phyloP scores from a whole-genome alignment of 2,888 invertebrate genomes.

The Galeopsomyia nigrocyanea region DNA sequence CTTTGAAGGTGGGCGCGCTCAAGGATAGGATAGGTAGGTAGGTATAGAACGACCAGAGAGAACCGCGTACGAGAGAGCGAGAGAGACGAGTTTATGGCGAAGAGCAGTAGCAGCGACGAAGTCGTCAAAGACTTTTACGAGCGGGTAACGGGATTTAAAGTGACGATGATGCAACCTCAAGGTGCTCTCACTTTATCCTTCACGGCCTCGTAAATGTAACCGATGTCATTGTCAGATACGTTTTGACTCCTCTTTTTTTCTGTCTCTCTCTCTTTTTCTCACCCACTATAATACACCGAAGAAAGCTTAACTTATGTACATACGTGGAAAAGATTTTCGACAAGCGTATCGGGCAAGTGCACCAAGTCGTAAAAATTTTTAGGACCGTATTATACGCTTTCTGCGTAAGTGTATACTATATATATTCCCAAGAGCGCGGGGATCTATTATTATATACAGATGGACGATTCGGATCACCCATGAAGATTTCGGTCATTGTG shows the following conservation, averaged over 20 bases:
- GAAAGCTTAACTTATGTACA: too few species aligned
- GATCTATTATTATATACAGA: not conserved
- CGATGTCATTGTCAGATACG: conserved; percentile 68
- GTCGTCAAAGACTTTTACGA: conserved; percentile 69
- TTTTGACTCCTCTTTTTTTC: conserved; percentile 40
- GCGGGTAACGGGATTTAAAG: conserved; percentile 69
- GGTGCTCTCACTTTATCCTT: conserved; percentile 69
- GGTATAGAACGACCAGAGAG: conserved; percentile 13
- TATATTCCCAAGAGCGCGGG: too few species aligned
- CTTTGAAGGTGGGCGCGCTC: conserved; percentile 54
- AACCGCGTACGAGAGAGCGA: not conserved
- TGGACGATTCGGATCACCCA: not conserved
- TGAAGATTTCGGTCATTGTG: too few species aligned
- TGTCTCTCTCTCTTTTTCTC: conserved; percentile 1
- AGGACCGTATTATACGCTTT: conserved; percentile 21
- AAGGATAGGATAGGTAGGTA: conserved; percentile 55
- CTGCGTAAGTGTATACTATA: too few species aligned
- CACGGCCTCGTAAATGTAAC: conserved; percentile 69
- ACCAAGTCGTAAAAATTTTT: conserved; percentile 35
- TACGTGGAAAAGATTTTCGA: not conserved
- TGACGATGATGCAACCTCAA: conserved; percentile 69
- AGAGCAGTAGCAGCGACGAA: conserved; percentile 58
- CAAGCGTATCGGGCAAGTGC: conserved; percentile 20
- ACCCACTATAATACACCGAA: too few species aligned
- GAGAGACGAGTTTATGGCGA: conserved; percentile 58